Percentiles rank a stretch among this genome's conserved stretches.
phyloP scores from a whole-genome alignment of 2,113 vertebrate species.

The Laticauda laticaudata region DNA sequence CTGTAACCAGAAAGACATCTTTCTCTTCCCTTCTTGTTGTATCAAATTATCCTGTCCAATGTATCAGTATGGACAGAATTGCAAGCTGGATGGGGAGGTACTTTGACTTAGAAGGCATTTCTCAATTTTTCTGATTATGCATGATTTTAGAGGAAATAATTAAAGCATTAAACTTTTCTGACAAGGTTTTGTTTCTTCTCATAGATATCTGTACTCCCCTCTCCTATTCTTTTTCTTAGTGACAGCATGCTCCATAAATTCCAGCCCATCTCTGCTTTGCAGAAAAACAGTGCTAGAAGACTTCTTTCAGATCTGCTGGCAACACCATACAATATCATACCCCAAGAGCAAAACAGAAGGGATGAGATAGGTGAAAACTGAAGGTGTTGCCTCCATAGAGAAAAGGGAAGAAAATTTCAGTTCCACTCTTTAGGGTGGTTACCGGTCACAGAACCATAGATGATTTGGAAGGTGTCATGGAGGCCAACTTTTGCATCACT shows the following conservation, averaged over 20 bases:
- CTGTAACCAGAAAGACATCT: constrained; percentile 16
- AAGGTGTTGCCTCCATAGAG: neutral
- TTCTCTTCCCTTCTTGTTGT: constrained; percentile 15
- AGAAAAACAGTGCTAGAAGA: constrained; percentile 72
- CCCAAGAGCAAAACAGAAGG: constrained; percentile 50
- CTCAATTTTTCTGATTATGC: constrained; percentile 19
- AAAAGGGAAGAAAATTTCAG: neutral
- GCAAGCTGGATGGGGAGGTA: neutral
- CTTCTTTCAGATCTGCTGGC: constrained; percentile 73
- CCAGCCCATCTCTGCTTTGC: constrained; percentile 67
- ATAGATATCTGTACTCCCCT: constrained; percentile 54
- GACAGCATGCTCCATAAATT: constrained; percentile 58
- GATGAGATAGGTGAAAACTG: neutral
- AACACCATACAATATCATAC: constrained; percentile 70
- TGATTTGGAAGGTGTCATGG: neutral
- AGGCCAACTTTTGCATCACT: neutral
- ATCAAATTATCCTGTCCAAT: constrained; percentile 37
- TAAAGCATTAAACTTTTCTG: constrained; percentile 54
- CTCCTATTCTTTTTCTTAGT: constrained; percentile 25
- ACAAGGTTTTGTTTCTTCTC: constrained; percentile 57
- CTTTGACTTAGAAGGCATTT: constrained; percentile 39
- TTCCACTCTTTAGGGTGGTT: neutral
- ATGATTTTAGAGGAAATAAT: constrained; percentile 45
- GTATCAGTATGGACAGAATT: constrained; percentile 45
- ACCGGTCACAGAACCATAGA: neutral